phyloP scores from a whole-genome alignment of 2,113 vertebrate genomes.

The Epinephelus cyanopodus region DNA sequence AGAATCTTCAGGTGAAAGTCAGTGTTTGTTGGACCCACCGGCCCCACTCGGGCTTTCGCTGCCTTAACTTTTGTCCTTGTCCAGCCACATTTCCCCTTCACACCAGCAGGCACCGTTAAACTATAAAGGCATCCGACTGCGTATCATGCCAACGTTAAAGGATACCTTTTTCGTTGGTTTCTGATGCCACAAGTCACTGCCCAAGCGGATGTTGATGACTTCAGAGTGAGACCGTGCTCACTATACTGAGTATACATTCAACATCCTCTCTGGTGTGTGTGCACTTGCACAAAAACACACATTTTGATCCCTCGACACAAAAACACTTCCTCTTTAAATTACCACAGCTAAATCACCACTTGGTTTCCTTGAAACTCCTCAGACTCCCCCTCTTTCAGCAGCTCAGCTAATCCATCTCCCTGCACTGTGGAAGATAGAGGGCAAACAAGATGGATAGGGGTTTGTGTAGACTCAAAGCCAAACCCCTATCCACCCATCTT shows the following conservation, averaged over 20 bases:
- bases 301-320: slow-evolving; percentile 27
- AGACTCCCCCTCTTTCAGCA: neutral
- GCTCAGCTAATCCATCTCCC: slow-evolving; percentile 65
- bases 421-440: slow-evolving; percentile 53
- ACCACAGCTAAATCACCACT: slow-evolving; percentile 9
- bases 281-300: slow-evolving; percentile 7
- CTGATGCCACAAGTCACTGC: no score
- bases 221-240: neutral
- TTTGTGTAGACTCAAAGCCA: slow-evolving; percentile 45
- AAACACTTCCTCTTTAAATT: slow-evolving; percentile 23
- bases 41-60: no score
- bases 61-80: no score
- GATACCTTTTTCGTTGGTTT: no score
- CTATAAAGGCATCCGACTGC: no score
- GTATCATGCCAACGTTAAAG: no score
- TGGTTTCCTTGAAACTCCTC: slow-evolving; percentile 36
- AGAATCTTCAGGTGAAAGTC: no score
- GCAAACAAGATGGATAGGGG: slow-evolving; percentile 66
- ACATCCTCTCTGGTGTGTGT: neutral
- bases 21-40: no score
- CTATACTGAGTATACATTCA: neutral
- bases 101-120: no score
- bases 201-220: no score
- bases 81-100: no score
- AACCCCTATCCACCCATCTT: neutral